Base-by-base conservation (phyloP, 2,888 invertebrate genomes). In the Galerucella calmariensis region DNA sequence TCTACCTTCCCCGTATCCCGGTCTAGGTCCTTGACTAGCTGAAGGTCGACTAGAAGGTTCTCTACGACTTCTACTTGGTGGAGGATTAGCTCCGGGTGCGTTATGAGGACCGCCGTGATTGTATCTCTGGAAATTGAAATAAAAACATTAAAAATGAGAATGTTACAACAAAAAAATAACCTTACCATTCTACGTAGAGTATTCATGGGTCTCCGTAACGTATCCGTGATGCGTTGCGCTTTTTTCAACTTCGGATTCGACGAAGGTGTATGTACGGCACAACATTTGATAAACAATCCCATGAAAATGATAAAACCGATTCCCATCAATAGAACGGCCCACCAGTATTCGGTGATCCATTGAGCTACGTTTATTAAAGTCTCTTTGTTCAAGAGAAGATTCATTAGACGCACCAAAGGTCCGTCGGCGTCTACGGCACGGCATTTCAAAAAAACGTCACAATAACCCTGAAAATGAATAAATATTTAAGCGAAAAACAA, bases 361-460 rank as follows among this genome's bases (percentile, higher is more conserved):
- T 96, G 95, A 80, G 95, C 94, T 76, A 98, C 94, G 5, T 94
- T 93, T 81, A 93, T 90, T 77, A 98, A 89, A 2, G 97, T 98
- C 82, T 97, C 94, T 80, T 94, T 93, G 88, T 97, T 97, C 81
- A 99, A 93, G 27, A 99, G 91, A 67, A 98, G 91, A 89, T 98
- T 99, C 91, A 99, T 99, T 74, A 99, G 91, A 69, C 98, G 92
- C 27, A 97, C 97, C 78, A 99, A 89, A 2, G 99, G 99, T 8
- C 99, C 99, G 84, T 99, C 99, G 0, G 99, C 98, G 89, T 99
- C 99, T 27, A 99, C 98, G 0, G 97, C 97, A 80, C 99, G 94
- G 87, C 99, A 99, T 88, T 98, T 98, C 70, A 97, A 93, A 90
- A 99, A 99, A 79, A 99, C 99, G 90, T 99, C 99, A 90, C 99